These are phyloP conservation scores for Bradysia coprophila DNA, from an alignment of 1,140 invertebrate species.

Conservation along the genomic window DNA sequence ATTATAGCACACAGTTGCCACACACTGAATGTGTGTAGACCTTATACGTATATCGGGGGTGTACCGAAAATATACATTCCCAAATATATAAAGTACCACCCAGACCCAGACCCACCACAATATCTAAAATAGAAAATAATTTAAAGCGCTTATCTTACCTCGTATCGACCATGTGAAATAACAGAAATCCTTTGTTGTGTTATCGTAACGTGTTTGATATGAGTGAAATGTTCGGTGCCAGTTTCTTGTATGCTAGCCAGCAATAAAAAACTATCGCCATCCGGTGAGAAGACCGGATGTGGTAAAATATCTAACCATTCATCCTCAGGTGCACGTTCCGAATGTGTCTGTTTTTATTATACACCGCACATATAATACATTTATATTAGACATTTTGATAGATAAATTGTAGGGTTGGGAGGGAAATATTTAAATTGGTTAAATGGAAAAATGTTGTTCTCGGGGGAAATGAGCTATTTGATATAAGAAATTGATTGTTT, in stretches of 20 bases:
- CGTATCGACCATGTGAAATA: slow-evolving; percentile 70
- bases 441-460: slow-evolving; percentile 1
- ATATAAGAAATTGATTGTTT: not conserved
- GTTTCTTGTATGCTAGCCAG: slow-evolving; percentile 67
- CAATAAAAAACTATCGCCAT: slow-evolving; percentile 68
- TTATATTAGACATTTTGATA: not conserved
- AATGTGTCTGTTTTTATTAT: slow-evolving; percentile 44
- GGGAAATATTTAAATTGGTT: not conserved
- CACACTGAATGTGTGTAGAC: too few species aligned
- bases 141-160: too few species aligned
- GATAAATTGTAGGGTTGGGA: not conserved
- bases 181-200: slow-evolving; percentile 67
- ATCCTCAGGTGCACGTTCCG: slow-evolving; percentile 57
- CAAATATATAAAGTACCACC: too few species aligned
- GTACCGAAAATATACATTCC: too few species aligned
- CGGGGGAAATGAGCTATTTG: not conserved
- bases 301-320: slow-evolving; percentile 72
- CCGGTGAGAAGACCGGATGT: slow-evolving; percentile 62
- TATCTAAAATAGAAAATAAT: too few species aligned
- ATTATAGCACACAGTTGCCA: too few species aligned
- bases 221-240: slow-evolving; percentile 61
- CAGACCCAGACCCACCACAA: too few species aligned
- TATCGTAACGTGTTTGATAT: slow-evolving; percentile 72
- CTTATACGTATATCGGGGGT: too few species aligned
- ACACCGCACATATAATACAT: not conserved